Base-by-base conservation (phyloP, 2,888 invertebrate genomes). In the Isoperla grammatica region DNA sequence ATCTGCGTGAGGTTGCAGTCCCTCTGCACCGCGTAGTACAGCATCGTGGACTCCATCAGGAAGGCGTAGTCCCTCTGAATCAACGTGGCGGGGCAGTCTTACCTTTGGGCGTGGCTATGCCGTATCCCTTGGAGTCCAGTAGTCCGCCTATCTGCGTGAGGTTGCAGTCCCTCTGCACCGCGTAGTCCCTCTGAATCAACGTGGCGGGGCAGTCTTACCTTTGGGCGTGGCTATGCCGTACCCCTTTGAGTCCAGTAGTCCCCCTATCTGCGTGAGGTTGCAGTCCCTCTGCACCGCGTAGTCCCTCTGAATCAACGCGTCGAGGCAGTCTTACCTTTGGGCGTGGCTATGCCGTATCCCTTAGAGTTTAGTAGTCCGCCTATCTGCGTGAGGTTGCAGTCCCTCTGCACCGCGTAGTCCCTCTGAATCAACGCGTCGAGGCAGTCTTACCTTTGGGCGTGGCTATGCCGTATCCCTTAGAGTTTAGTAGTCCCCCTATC, bases 181-280 rank as follows among this genome's bases (percentile, higher is more conserved):
- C 83, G 72, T 90, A 94, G 71, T 94, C 93, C 39, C n/a, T n/a
- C n/a, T n/a, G n/a, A n/a, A n/a, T n/a, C n/a, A n/a, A n/a, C n/a
- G n/a, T n/a, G n/a, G n/a, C n/a, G n/a, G n/a, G n/a, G n/a, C n/a
- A n/a, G n/a, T n/a, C 61, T 53, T 85, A 69, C 96, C 95, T 76
- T 91, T 95, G 63, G 93, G 94, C 1, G 96, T 93, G 0, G 95
- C 98, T 67, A 99, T 95, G 19, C 98, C 98, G 75, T 98, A 98
- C 22, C 95, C 93, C 71, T 88, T 88, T 55, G 86, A 85, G 69
- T 89, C 88, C 23, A 90, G 75, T 22, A 87, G 78, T 0, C 96
- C 96, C 0, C 96, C 97, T 58, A 98, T 91, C 79, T 97, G 96
- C 15, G 95, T 97, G 55, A 98, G 78, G 71, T 97, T 95, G 71